phyloP scores from a whole-genome alignment of 2,888 invertebrate species.

The Alsophila aescularia region DNA sequence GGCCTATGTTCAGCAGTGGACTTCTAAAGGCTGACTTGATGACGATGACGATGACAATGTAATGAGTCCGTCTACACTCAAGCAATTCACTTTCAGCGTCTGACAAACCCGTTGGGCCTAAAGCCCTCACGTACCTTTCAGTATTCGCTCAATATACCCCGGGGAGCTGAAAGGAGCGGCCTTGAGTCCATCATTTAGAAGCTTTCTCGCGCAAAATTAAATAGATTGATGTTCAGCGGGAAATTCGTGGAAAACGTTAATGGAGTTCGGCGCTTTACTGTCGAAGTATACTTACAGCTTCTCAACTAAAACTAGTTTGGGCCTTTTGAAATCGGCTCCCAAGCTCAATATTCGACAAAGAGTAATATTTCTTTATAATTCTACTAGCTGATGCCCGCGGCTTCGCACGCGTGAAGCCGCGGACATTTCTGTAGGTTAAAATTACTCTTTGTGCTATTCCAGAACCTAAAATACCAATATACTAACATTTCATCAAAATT shows the following conservation, averaged over 20 bases:
- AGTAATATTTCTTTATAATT: not conserved
- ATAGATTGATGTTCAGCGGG: constrained; percentile 3
- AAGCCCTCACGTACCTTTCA: constrained; percentile 2
- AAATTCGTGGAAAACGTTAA: constrained; percentile 4
- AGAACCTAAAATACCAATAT: too few relatives aligned
- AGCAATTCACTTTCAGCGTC: too few relatives aligned
- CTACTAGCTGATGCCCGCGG: too few relatives aligned
- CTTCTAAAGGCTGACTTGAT: too few relatives aligned
- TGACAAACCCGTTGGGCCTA: not conserved
- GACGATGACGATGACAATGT: too few relatives aligned
- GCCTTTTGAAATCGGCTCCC: not conserved
- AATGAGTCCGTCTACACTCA: too few relatives aligned
- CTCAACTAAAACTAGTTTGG: constrained; percentile 1
- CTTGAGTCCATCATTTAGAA: constrained; percentile 7
- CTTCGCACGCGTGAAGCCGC: too few relatives aligned
- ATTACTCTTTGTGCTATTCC: too few relatives aligned
- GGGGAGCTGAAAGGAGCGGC: not conserved
- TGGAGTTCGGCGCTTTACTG: constrained; percentile 1
- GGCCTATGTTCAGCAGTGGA: too few relatives aligned
- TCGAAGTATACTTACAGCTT: not conserved
- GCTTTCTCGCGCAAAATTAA: constrained; percentile 1
- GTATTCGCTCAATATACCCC: constrained; percentile 1
- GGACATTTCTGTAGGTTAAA: too few relatives aligned
- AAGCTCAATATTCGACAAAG: not conserved
- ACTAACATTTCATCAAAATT: too few relatives aligned